Conservation (phyloP, 2,113 vertebrate species). For the Myrmecophaga tridactyla region DNA sequence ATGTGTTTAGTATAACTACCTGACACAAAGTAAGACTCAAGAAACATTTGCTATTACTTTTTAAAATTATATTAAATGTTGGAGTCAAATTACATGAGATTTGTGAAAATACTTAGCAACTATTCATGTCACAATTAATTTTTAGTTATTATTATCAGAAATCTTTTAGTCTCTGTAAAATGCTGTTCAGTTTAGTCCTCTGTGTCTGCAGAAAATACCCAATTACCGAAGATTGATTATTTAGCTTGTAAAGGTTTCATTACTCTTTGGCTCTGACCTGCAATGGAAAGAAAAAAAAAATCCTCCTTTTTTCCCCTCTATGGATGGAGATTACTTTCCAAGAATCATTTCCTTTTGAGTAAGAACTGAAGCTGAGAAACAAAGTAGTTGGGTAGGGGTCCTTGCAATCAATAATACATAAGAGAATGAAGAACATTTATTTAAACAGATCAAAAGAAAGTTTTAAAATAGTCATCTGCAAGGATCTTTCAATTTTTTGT, state of each 20-base stretch:
- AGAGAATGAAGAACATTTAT: neutral
- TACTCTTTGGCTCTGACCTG: neutral
- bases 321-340: neutral
- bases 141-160: neutral
- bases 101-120: constrained; percentile 31
- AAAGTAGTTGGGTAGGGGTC: neutral
- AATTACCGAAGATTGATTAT: neutral
- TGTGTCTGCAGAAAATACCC: constrained; percentile 13
- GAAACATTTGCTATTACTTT: neutral
- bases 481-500: neutral
- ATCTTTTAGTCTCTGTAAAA: neutral
- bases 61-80: constrained; percentile 30
- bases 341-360: neutral
- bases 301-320: neutral
- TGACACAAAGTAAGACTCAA: neutral
- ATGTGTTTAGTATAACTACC: neutral
- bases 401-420: neutral
- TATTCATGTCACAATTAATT: neutral
- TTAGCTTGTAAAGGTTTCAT: neutral
- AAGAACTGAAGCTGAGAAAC: neutral
- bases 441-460: neutral
- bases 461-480: neutral
- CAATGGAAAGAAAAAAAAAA: neutral
- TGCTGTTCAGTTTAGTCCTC: neutral
- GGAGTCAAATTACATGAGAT: neutral